phyloP scores from a whole-genome alignment of 1,140 invertebrate genomes.

The Lasioglossum albipes region DNA sequence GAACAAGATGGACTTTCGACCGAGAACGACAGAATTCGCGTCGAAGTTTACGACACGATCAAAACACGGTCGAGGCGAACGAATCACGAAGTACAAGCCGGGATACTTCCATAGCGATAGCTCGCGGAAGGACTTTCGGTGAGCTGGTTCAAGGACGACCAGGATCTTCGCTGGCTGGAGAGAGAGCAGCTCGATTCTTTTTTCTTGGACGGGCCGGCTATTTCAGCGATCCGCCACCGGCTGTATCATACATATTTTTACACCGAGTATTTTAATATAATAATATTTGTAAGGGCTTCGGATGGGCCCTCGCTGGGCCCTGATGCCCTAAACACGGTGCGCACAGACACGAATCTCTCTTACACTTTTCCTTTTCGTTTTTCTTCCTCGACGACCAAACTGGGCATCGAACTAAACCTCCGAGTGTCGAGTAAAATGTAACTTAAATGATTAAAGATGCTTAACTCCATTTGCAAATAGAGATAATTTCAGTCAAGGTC shows the following conservation, averaged over 20 bases:
- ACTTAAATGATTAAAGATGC: no score
- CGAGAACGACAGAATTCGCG: not conserved
- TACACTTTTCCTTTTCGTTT: conserved; percentile 37
- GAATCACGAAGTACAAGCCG: not conserved
- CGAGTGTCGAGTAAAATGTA: no score
- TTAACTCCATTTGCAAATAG: no score
- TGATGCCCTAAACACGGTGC: conserved; percentile 20
- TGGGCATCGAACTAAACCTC: conserved; percentile 28
- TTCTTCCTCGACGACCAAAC: conserved; percentile 48
- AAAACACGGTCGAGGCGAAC: not conserved
- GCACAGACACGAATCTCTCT: conserved; percentile 51
- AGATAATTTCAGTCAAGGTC: no score
- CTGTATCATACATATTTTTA: conserved; percentile 77
- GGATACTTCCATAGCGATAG: not conserved
- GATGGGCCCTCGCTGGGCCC: not conserved
- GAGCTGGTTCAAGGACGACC: not conserved
- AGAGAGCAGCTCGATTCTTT: conserved; percentile 34
- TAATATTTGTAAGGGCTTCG: conserved; percentile 55
- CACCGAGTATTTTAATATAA: conserved; percentile 76
- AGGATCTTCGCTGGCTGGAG: not conserved
- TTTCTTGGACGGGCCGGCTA: conserved; percentile 14
- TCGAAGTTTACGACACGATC: not conserved
- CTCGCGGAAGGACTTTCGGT: not conserved
- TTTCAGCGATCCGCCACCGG: conserved; percentile 47
- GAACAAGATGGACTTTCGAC: not conserved